Percentiles rank a stretch among this genome's conserved stretches.
Evolutionary conservation across 2,113 vertebrate genomes (phyloP).

Genomic region (Tringa solitaria): DNA sequence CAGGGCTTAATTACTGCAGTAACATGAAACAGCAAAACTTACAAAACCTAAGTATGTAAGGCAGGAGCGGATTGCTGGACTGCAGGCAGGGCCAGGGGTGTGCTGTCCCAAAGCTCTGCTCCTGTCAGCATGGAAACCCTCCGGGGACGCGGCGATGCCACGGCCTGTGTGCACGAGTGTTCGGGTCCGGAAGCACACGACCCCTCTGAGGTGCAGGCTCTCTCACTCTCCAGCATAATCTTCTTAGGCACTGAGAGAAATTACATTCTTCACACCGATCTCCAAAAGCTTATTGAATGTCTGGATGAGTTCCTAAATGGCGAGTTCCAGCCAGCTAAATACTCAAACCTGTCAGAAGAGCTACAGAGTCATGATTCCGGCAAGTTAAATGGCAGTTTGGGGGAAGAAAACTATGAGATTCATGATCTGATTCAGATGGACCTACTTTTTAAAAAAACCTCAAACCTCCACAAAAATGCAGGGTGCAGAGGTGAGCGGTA

Average conservation of each 20-base stretch:
- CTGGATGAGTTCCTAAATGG: not conserved
- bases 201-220: not conserved
- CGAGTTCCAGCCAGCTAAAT: not conserved
- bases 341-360: not conserved
- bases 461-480: not conserved
- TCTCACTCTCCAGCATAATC: not conserved
- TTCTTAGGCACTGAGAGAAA: not conserved
- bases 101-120: not conserved
- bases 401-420: not conserved
- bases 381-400: not conserved
- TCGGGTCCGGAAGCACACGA: not conserved
- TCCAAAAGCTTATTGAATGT: not conserved
- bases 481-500: not conserved
- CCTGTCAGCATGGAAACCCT: not conserved
- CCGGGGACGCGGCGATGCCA: accelerated
- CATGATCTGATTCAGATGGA: not conserved
- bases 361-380: not conserved
- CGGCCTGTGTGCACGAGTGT: accelerated
- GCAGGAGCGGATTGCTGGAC: not conserved
- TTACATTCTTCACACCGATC: not conserved
- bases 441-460: not conserved
- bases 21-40: conserved; percentile 37
- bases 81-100: not conserved
- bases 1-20: conserved; percentile 60
- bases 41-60: not conserved